Base-by-base conservation (phyloP, 2,113 vertebrate species). In the Catharus fuscescens region DNA sequence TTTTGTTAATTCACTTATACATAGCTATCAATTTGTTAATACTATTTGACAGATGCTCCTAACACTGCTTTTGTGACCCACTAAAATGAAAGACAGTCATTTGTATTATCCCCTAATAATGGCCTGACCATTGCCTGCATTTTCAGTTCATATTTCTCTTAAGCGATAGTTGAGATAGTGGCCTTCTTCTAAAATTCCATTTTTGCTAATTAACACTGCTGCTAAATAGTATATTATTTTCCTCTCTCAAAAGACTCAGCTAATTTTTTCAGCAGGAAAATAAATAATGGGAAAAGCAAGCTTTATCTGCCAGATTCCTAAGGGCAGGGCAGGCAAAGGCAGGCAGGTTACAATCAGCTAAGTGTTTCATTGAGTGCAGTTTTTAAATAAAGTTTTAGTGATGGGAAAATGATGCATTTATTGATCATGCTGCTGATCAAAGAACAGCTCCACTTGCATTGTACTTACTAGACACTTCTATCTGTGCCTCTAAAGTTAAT, bases 21-120 rank as follows among this genome's bases (percentile, higher is more conserved):
- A 54, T 71, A 96, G 77, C 65, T 94, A 97, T 79, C 34, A 77
- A 82, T 77, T 93, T 95, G 78, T 78, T 96, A 97, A 96, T 74
- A 91, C 50, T 86, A 84, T 66, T 84, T 80, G 77, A 96, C 79
- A 81, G 83, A 93, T 57, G 87, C 65, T 74, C 67, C 65, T 92
- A 97, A 96, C 66, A 87, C 60, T 96, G 93, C 17, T 95, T 93
- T 61, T 80, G 62, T 90, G 72, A 84, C 50, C 29, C 88, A 93
- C 86, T 94, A 90, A 92, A 91, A 95, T 40, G 62, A 96, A 96
- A 45, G 67, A 36, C 91, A 97, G 16, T 15, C 50, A 44, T 97
- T 81, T 91, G 19, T 59, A 70, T 82, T 72, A 32, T 92, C 40
- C 38, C 59, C 36, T 61, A 88, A 86, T 32, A 81, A 81, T 18